These are phyloP conservation scores for Lota lota DNA, from an alignment of 2,113 vertebrate genomes.

Conservation along the genomic window DNA sequence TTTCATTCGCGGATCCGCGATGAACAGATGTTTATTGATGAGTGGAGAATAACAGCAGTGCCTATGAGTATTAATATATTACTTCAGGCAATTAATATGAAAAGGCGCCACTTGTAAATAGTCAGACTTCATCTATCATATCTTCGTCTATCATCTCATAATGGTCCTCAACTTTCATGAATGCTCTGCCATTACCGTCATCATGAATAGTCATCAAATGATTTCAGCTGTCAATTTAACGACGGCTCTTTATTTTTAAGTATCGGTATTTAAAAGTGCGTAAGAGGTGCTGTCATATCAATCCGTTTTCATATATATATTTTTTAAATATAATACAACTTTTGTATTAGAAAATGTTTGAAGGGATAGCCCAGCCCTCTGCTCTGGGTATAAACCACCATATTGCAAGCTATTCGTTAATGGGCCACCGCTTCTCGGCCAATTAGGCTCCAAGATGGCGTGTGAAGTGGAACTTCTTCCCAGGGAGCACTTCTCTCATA, in stretches of 20 bases:
- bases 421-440: slow-evolving; percentile 54
- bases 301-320: too few species aligned
- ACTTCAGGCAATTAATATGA: slow-evolving; percentile 1
- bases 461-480: slow-evolving; percentile 52
- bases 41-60: slow-evolving; percentile 17
- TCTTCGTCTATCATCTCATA: too few species aligned
- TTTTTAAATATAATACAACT: neutral
- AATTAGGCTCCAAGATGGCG: slow-evolving; percentile 69
- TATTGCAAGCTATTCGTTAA: slow-evolving; percentile 51
- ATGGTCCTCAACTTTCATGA: too few species aligned
- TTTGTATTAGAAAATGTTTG: slow-evolving; percentile 13
- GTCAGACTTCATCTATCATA: too few species aligned
- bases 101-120: too few species aligned
- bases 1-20: neutral
- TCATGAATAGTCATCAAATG: too few species aligned
- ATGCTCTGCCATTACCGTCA: too few species aligned
- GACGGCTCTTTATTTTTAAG: too few species aligned
- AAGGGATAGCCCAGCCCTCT: slow-evolving; percentile 30
- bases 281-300: too few species aligned
- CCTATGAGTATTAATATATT: too few species aligned
- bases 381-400: slow-evolving; percentile 41
- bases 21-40: slow-evolving; percentile 9
- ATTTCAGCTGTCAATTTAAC: too few species aligned
- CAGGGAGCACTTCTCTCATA: slow-evolving; percentile 53
- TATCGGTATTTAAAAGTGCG: too few species aligned